These are phyloP conservation scores for Porites lutea DNA, from an alignment of 64 coral and sea anemone genomes.

Conservation along the genomic window DNA sequence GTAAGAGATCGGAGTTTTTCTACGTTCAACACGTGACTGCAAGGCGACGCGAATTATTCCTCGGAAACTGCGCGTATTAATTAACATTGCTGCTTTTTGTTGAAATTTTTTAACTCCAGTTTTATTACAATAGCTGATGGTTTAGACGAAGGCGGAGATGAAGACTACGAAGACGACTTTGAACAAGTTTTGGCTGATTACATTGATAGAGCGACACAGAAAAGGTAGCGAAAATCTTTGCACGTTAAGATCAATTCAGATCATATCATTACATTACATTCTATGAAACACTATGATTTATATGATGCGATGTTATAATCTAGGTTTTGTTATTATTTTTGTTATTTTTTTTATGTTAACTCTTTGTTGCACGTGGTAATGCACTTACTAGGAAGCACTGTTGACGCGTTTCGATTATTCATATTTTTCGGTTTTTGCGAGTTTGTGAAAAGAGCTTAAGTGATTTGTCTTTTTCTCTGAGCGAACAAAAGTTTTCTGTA, in stretches of 20 bases:
- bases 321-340: no score
- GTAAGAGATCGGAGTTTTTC: not conserved
- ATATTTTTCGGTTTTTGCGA: not conserved
- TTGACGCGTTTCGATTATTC: not conserved
- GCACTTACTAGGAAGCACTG: not conserved
- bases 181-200: slow-evolving; percentile 78
- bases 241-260: not conserved
- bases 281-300: no score
- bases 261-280: no score
- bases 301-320: not conserved
- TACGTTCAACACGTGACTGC: slow-evolving; percentile 17
- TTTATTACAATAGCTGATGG: slow-evolving; percentile 49
- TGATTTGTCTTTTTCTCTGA: not conserved
- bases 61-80: not conserved
- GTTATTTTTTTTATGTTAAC: not conserved
- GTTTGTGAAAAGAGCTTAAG: not conserved
- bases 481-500: not conserved
- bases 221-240: slow-evolving; percentile 48
- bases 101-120: not conserved
- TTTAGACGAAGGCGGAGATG: slow-evolving; percentile 56
- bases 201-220: slow-evolving; percentile 88
- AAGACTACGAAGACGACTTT: slow-evolving; percentile 79
- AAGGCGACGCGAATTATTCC: not conserved
- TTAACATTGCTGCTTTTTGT: not conserved
- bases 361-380: slow-evolving; percentile 3